phyloP scores from a whole-genome alignment of 2,797 vertebrate genomes.

The Crocodylus rhombifer region DNA sequence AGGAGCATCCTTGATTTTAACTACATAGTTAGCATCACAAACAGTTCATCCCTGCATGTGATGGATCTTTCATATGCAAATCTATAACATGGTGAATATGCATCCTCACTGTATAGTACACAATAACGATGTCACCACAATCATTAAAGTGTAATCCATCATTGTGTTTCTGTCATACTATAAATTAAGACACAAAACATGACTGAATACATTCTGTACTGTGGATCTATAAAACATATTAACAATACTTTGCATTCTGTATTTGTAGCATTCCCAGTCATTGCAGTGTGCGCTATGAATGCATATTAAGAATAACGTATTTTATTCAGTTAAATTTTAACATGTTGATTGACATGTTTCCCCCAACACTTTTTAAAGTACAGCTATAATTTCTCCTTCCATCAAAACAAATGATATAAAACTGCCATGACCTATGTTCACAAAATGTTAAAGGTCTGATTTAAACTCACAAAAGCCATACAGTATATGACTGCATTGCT shows the following conservation, averaged over 20 bases:
- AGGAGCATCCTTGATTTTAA: slow-evolving; percentile 46
- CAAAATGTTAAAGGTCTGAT: slow-evolving; percentile 20
- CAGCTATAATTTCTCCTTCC: slow-evolving; percentile 25
- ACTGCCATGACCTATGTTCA: neutral
- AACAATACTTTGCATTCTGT: slow-evolving; percentile 62
- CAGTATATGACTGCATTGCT: neutral
- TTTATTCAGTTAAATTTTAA: slow-evolving; percentile 54
- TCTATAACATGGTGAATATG: slow-evolving; percentile 48
- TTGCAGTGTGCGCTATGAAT: slow-evolving; percentile 56
- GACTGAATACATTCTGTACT: neutral
- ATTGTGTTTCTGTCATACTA: slow-evolving; percentile 67
- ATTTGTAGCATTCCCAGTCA: slow-evolving; percentile 32
- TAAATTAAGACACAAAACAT: slow-evolving; percentile 60
- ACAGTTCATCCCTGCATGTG: neutral
- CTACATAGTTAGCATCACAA: neutral
- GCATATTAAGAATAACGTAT: slow-evolving; percentile 47
- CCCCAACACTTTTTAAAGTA: slow-evolving; percentile 24
- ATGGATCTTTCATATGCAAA: slow-evolving; percentile 48
- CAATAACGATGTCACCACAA: slow-evolving; percentile 41
- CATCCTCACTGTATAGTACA: neutral
- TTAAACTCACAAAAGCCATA: neutral
- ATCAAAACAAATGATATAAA: slow-evolving; percentile 24
- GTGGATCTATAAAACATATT: slow-evolving; percentile 32
- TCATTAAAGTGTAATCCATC: slow-evolving; percentile 19
- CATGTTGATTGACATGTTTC: slow-evolving; percentile 3